Evolutionary conservation across 2,888 invertebrate species (phyloP).

Genomic region (Hypsopygia costalis): DNA sequence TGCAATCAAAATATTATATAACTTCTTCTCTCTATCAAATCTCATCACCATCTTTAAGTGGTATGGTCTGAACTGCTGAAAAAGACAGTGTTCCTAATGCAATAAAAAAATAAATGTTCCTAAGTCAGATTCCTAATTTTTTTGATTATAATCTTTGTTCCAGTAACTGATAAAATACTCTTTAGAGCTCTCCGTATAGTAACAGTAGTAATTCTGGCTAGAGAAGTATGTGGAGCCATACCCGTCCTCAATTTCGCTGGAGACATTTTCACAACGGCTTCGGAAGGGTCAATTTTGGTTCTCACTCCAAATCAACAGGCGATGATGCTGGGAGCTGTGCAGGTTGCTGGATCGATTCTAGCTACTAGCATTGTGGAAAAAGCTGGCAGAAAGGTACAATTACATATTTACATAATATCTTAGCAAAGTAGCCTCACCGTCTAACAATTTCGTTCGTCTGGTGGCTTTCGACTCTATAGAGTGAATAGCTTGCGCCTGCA

Average conservation of each 20-base stretch:
- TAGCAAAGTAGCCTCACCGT: no score
- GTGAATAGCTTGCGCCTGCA: no score
- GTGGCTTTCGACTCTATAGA: no score
- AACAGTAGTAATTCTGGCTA: slow-evolving; percentile 40
- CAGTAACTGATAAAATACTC: slow-evolving; percentile 58
- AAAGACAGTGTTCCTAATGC: no score
- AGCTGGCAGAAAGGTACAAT: slow-evolving; percentile 59
- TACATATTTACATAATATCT: no score
- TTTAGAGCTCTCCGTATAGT: slow-evolving; percentile 57
- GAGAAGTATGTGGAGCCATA: slow-evolving; percentile 62
- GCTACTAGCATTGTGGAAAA: slow-evolving; percentile 59
- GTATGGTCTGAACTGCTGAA: no score
- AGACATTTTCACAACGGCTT: slow-evolving; percentile 55
- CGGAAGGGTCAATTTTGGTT: slow-evolving; percentile 36
- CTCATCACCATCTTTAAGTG: no score
- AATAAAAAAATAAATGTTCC: not conserved
- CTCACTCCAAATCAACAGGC: slow-evolving; percentile 66
- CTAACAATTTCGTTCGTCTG: no score
- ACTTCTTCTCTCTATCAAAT: no score
- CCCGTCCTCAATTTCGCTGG: slow-evolving; percentile 67
- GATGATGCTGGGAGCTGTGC: slow-evolving; percentile 62
- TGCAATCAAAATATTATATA: no score
- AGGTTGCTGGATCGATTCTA: slow-evolving; percentile 53
- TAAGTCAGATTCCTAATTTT: no score
- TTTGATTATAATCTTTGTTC: slow-evolving; percentile 17